A percentile compares a stretch with the other conserved stretches of the same genome.
Conservation (phyloP, 2,888 invertebrate species). For the Cristatella mucedo region DNA sequence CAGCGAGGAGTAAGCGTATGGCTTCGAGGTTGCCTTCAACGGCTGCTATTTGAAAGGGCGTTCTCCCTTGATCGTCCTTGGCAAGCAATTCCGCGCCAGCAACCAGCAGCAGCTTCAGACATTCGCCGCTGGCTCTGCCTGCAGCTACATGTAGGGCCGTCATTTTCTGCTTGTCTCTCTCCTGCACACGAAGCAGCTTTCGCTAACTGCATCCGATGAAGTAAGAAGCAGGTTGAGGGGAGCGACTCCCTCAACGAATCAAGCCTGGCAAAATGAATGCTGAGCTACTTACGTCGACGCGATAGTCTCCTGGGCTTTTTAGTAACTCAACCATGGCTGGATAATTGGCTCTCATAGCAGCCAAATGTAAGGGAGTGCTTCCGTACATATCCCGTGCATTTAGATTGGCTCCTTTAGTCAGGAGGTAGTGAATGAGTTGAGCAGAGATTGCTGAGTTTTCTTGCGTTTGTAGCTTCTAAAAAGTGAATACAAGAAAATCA, state of each 20-base stretch:
- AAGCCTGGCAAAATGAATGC: too few species aligned
- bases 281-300: constrained; percentile 47
- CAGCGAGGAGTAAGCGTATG: constrained; percentile 48
- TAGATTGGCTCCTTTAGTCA: constrained; percentile 44
- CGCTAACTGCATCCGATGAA: background rate
- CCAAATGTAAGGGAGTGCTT: constrained; percentile 59
- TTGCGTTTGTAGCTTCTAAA: too few species aligned
- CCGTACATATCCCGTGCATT: constrained; percentile 48
- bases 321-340: constrained; percentile 54
- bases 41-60: constrained; percentile 69
- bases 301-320: constrained; percentile 48
- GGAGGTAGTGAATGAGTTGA: too few species aligned
- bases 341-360: constrained; percentile 57
- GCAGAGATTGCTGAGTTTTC: too few species aligned
- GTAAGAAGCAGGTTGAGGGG: background rate
- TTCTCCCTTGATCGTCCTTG: constrained; percentile 41
- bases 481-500: too few species aligned
- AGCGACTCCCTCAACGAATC: too few species aligned
- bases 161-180: constrained; percentile 53
- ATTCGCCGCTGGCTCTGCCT: constrained; percentile 29
- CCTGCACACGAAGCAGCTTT: constrained; percentile 34
- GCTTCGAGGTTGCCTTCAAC: constrained; percentile 44
- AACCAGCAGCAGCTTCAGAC: constrained; percentile 35
- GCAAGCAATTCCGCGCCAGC: constrained; percentile 50
- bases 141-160: constrained; percentile 50